Conservation (phyloP, 2,113 vertebrate genomes). For the Osmerus eperlanus region DNA sequence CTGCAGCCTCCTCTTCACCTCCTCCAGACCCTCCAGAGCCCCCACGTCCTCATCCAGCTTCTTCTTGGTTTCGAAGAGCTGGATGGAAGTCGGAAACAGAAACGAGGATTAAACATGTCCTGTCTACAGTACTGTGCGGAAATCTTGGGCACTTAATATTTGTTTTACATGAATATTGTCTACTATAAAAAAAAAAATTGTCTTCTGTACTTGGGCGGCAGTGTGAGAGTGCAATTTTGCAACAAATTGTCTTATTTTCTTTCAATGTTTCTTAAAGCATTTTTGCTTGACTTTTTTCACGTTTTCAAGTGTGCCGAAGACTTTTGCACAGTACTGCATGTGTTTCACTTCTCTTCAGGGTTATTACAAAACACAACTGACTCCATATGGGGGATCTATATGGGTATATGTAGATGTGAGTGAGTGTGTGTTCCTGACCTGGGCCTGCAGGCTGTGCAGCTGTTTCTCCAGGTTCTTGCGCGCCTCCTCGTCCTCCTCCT, state of each 20-base stretch:
- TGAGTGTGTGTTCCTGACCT: conserved; percentile 71
- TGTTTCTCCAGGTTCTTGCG: conserved; percentile 92
- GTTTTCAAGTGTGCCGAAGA: too few species aligned
- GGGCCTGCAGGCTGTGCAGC: conserved; percentile 80
- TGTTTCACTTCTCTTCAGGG: background rate
- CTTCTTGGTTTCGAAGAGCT: conserved; percentile 91
- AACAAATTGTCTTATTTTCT: background rate
- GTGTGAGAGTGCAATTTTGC: too few species aligned
- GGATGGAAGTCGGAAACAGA: background rate
- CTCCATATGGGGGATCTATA: background rate
- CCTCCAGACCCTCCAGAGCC: conserved; percentile 88
- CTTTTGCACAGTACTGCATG: background rate
- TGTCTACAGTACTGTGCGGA: too few species aligned
- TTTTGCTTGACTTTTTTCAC: too few species aligned
- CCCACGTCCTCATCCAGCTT: conserved; percentile 92
- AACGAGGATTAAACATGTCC: too few species aligned
- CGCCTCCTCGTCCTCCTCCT: conserved; percentile 94
- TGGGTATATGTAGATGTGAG: background rate
- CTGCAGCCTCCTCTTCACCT: conserved; percentile 86
- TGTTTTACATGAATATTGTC: too few species aligned
- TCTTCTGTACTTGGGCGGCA: too few species aligned
- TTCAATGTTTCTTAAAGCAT: background rate
- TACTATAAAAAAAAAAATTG: too few species aligned
- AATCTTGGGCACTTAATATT: too few species aligned
- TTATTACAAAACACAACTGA: background rate